A percentile compares a stretch with the other conserved stretches of the same genome.
Conservation (phyloP, 2,888 invertebrate species). For the Drosophila lacicola region DNA sequence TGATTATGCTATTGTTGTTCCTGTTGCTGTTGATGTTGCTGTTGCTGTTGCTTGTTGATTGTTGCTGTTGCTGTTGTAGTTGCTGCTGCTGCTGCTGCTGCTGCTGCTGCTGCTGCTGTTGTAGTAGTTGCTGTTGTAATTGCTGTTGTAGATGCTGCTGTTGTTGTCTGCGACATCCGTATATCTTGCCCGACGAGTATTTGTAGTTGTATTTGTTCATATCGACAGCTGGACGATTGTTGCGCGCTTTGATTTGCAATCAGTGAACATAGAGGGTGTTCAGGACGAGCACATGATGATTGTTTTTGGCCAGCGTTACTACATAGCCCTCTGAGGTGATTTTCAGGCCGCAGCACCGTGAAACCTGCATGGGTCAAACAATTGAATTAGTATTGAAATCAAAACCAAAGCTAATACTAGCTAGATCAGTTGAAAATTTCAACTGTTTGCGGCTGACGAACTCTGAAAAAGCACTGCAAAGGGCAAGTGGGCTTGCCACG, state of each 20-base stretch:
- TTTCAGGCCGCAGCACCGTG: constrained; percentile 98
- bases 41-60: constrained; percentile 39
- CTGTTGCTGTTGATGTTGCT: constrained; percentile 36
- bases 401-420: background rate
- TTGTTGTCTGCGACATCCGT: constrained; percentile 64
- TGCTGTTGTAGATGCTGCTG: constrained; percentile 42
- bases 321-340: constrained; percentile 98
- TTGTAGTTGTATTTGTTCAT: constrained; percentile 74
- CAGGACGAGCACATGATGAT: constrained; percentile 98
- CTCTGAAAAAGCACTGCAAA: too few relatives aligned
- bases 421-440: background rate
- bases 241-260: constrained; percentile 86
- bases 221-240: constrained; percentile 76
- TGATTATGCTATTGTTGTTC: constrained; percentile 43
- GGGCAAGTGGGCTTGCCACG: too few relatives aligned
- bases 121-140: constrained; percentile 28
- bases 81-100: constrained; percentile 43
- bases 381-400: background rate
- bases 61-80: constrained; percentile 27
- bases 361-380: constrained; percentile 88
- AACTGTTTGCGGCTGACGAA: too few relatives aligned
- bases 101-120: constrained; percentile 40
- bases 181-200: constrained; percentile 73
- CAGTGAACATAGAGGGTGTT: constrained; percentile 96
- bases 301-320: constrained; percentile 98